Evolutionary conservation across 1,140 invertebrate genomes (phyloP), one percentile per base, ranked within the genome.

Genomic region (Caenorhabditis brenneri): DNA sequence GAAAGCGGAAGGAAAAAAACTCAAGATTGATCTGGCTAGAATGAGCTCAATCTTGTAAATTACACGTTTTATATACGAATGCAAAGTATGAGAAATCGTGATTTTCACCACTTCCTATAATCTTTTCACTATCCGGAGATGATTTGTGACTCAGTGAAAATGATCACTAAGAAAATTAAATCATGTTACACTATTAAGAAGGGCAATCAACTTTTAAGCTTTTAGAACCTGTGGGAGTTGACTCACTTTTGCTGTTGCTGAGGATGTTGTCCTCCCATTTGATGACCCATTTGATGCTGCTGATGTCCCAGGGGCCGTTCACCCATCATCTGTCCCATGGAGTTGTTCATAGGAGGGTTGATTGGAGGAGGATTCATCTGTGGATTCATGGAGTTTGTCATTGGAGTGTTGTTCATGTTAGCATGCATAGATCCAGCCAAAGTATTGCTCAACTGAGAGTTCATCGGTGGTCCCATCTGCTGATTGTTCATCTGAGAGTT

Each of bases 401-500:
- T 74, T 42, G 29, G 36, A 36, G 6, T 58, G 29, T 58, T 58
- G 12, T n/a, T 51, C 15, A 7, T 51, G 15, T 22, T n/a, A n/a
- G n/a, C n/a, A n/a, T n/a, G n/a, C n/a, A n/a, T n/a, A n/a, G n/a
- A n/a, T n/a, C n/a, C n/a, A n/a, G n/a, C n/a, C n/a, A n/a, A n/a
- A n/a, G n/a, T n/a, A n/a, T n/a, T n/a, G n/a, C n/a, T n/a, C n/a
- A n/a, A n/a, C 53, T 29, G 33, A 12, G 19, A 7, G 16, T 51
- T n/a, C 19, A 51, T 51, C 22, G 19, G 19, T 7, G 60, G n/a
- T 36, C 19, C 33, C 60, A 65, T 65, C 22, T 6, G 19, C 19
- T 29, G 55, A 58, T 58, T 58, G 55, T 58, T n/a, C 49, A 51
- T 51, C 22, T 51, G 49, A n/a, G n/a, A n/a, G n/a, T n/a, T n/a